Conservation (phyloP, 2,113 vertebrate genomes). For the Carassius carassius region DNA sequence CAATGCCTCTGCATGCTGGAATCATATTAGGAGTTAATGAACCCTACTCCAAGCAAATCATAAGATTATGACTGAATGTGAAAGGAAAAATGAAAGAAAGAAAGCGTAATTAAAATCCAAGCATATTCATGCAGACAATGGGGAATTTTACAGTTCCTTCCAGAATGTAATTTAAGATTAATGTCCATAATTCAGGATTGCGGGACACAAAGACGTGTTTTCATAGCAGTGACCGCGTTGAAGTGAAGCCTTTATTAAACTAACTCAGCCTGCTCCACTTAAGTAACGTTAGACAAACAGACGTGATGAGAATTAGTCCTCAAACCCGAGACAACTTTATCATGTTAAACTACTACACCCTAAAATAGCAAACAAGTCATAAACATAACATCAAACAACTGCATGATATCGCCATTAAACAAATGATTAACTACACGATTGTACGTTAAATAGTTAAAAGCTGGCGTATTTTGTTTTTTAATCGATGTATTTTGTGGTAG, state of each 20-base stretch:
- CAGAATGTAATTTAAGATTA: not conserved
- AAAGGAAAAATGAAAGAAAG: not conserved
- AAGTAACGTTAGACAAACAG: not conserved
- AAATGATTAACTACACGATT: not conserved
- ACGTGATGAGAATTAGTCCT: not conserved
- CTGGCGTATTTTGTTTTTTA: too few species aligned
- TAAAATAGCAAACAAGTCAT: not conserved
- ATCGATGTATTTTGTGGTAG: not conserved
- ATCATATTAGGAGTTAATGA: not conserved
- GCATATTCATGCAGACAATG: not conserved
- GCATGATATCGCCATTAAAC: not conserved
- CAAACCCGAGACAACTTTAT: not conserved
- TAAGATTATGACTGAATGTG: not conserved
- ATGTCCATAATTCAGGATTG: not conserved
- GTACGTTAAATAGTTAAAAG: not conserved
- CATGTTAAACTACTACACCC: not conserved
- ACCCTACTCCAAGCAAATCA: not conserved
- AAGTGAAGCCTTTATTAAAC: not conserved
- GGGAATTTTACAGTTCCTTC: too few species aligned
- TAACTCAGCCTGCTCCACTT: not conserved
- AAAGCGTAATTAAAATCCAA: not conserved
- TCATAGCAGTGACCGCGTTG: not conserved
- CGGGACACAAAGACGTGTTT: not conserved
- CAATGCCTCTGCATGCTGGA: slow-evolving; percentile 37
- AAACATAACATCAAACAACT: not conserved